Conservation (phyloP, 2,797 vertebrate species). For the Macropus fuliginosus region DNA sequence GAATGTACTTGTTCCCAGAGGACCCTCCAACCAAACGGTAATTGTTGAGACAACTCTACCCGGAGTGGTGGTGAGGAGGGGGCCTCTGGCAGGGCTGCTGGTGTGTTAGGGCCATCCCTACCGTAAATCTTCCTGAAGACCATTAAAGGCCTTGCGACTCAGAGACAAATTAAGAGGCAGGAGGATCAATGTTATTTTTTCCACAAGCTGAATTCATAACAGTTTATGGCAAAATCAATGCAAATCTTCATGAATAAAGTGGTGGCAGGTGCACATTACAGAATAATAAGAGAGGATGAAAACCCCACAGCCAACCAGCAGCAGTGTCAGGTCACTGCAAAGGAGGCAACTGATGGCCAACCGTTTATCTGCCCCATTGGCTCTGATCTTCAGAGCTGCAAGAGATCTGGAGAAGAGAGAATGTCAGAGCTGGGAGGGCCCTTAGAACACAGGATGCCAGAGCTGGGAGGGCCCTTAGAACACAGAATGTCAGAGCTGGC, state of each 20-base stretch:
- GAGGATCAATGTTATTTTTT: constrained; percentile 78
- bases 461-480: too few relatives aligned
- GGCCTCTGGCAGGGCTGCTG: background rate
- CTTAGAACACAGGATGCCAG: background rate
- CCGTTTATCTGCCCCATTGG: background rate
- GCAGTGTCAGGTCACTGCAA: background rate
- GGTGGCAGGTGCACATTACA: constrained; percentile 3
- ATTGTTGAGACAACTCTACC: background rate
- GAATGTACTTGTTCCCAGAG: background rate
- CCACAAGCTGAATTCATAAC: constrained; percentile 75
- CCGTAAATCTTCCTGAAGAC: constrained; percentile 69
- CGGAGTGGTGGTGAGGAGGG: background rate
- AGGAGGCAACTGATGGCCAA: background rate
- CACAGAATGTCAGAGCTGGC: too few relatives aligned
- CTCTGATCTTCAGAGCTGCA: background rate
- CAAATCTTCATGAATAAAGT: constrained; percentile 71
- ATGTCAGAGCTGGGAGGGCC: rapidly evolving
- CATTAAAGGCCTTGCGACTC: constrained; percentile 26
- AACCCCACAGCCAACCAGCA: background rate
- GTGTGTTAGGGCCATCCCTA: background rate
- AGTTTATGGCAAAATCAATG: constrained; percentile 81
- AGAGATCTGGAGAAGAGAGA: background rate
- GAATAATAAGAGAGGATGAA: background rate
- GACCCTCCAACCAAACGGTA: constrained; percentile 3
- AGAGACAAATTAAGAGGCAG: constrained; percentile 62